Evolutionary conservation across 37 sponge, comb jelly and placozoan genomes (phyloP).

Genomic region (Petrosia ficiformis): DNA sequence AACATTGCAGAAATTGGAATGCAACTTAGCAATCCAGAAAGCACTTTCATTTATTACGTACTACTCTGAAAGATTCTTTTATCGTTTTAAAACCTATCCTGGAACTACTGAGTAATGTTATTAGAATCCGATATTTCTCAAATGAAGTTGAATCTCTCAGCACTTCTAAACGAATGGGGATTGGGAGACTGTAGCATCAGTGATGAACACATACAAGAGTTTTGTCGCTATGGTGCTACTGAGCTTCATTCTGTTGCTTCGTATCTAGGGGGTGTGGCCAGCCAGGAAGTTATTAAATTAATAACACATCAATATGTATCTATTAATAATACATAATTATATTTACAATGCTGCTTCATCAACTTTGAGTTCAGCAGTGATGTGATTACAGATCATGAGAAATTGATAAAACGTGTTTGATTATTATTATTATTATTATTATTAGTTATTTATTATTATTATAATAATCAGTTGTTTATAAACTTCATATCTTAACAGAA

Average conservation of each 20-base stretch:
- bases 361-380: conserved; percentile 44
- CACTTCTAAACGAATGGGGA: conserved; percentile 43
- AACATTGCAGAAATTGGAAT: conserved; percentile 33
- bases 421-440: background rate
- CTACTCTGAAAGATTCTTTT: conserved; percentile 79
- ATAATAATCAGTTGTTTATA: background rate
- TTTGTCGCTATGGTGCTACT: conserved; percentile 72
- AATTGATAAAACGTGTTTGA: too few relatives aligned
- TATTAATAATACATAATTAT: conserved; percentile 87
- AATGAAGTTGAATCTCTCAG: conserved; percentile 44
- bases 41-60: conserved; percentile 70
- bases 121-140: conserved; percentile 58
- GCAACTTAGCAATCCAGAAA: conserved; percentile 58
- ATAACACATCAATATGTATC: conserved; percentile 95
- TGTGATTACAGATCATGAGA: too few relatives aligned
- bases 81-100: conserved; percentile 66
- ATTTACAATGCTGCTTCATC: conserved; percentile 85
- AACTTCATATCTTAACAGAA: too few relatives aligned
- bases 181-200: conserved; percentile 23
- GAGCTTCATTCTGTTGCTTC: conserved; percentile 95
- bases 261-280: conserved; percentile 90
- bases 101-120: conserved; percentile 23
- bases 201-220: conserved; percentile 33
- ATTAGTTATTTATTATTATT: background rate
- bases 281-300: conserved; percentile 94